Conservation (phyloP, 2,797 vertebrate genomes). For the Platalea minor region DNA sequence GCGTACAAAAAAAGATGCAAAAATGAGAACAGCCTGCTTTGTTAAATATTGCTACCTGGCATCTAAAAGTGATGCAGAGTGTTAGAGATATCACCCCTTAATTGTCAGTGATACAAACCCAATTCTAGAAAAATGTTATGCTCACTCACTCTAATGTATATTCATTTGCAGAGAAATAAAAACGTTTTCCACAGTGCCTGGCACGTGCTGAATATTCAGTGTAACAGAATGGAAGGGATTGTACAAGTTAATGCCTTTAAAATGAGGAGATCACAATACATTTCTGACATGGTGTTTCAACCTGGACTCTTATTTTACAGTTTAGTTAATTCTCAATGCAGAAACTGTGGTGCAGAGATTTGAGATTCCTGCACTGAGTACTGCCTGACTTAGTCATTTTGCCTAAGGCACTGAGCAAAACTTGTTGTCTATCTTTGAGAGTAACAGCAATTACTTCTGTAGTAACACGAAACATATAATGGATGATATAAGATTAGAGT, state of each 20-base stretch:
- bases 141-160: background rate
- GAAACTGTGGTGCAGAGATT: background rate
- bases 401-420: background rate
- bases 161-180: constrained; percentile 11
- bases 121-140: background rate
- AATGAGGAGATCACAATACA: background rate
- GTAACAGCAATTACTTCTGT: constrained; percentile 10
- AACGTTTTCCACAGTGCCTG: background rate
- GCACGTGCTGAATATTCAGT: background rate
- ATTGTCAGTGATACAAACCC: background rate
- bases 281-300: background rate
- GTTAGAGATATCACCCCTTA: background rate
- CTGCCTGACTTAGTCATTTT: background rate
- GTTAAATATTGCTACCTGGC: constrained; percentile 2
- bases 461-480: background rate
- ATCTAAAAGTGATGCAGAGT: background rate
- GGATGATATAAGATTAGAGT: background rate
- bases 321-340: background rate
- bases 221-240: background rate
- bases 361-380: background rate
- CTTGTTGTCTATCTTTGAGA: background rate
- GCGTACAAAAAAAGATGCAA: background rate
- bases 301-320: background rate
- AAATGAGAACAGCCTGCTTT: background rate
- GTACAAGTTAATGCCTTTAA: background rate